Percentiles rank a stretch among this genome's conserved stretches.
Conservation (phyloP, 2,797 vertebrate species). For the Spatula versicolor region DNA sequence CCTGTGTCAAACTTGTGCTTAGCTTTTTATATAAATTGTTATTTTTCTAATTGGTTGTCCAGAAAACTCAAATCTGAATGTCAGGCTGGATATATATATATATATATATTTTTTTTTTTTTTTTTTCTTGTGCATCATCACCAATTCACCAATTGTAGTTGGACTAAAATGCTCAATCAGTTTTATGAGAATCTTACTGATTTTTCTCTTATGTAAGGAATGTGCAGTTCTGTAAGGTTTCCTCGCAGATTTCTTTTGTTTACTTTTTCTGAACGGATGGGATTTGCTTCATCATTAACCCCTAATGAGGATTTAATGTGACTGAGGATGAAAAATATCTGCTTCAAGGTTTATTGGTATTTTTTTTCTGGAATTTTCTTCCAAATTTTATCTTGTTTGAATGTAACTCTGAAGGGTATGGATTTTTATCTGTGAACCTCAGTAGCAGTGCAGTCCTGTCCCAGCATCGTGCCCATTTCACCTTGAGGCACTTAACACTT, state of each 20-base stretch:
- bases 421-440: not conserved
- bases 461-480: not conserved
- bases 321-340: not conserved
- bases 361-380: not conserved
- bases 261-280: not conserved
- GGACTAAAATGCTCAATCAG: slow-evolving; percentile 1
- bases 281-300: not conserved
- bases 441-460: not conserved
- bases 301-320: not conserved
- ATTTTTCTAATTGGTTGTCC: not conserved
- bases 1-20: not conserved
- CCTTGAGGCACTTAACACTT: not conserved
- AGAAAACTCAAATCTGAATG: slow-evolving; percentile 7
- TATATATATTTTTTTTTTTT: not conserved
- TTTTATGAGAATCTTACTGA: not conserved
- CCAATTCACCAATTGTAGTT: not conserved
- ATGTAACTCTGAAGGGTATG: not conserved
- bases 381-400: not conserved
- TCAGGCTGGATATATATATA: not conserved
- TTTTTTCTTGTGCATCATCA: not conserved
- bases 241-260: not conserved
- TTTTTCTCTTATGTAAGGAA: not conserved
- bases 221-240: not conserved
- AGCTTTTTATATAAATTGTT: not conserved
- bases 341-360: not conserved